Base-by-base conservation (phyloP, 2,888 invertebrate genomes). In the Cheilosia soror region DNA sequence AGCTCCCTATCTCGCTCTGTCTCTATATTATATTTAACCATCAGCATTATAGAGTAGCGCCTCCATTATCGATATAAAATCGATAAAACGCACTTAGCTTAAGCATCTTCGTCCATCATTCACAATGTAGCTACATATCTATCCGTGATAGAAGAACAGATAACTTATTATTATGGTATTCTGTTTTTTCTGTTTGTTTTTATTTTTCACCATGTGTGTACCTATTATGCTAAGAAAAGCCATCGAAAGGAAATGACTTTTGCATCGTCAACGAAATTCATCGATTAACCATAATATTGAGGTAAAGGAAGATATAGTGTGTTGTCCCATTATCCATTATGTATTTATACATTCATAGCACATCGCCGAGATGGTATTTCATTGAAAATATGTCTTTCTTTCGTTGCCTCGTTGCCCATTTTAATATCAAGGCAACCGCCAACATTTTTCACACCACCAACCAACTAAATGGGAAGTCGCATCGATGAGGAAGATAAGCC, bases 281-380 rank as follows among this genome's bases (percentile, higher is more conserved):
- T 72, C 73, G 69, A 69, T 69, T 77, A 62, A 62, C 68, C 63
- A 40, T 40, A 37, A 37, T 37, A 37, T 37, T 11, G 37, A 37
- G 37, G 37, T 37, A 37, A 37, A 37, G 37, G 37, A 37, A 37
- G 37, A 79, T 60, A 83, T 68, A 55, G 51, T 78, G 73, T 58
- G 44, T 44, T 75, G 73, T 84, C 40, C 47, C 75, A 75, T 84
- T 66, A 84, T 79, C 73, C 40, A 53, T 66, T 62, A 11, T n/a
- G n/a, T 27, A 66, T 78, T 78, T 73, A 78, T 62, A 82, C 72
- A 82, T 84, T 79, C 79, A 84, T 27, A 31, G 65, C 79, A 79
- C 79, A 79, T 75, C 72, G 37, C 66, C 63, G 63, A 49, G 60
- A 66, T 31, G 63, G 58, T 20, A 44, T 68, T 66, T 33, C 15